Percentiles rank a stretch among this genome's conserved stretches.
phyloP scores from a whole-genome alignment of 2,888 invertebrate species.

The Steinernema scapterisci region DNA sequence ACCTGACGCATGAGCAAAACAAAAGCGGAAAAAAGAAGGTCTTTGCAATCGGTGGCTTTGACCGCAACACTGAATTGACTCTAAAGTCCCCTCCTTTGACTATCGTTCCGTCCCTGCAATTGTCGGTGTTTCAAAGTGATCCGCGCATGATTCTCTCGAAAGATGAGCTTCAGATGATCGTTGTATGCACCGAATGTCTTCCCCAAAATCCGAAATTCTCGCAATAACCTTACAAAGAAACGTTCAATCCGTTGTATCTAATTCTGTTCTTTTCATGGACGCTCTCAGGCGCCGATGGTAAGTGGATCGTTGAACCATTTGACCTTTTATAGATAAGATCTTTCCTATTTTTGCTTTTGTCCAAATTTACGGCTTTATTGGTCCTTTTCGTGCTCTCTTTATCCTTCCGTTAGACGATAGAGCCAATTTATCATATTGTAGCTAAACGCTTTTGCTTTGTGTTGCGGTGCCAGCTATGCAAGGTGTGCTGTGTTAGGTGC shows the following conservation, averaged over 20 bases:
- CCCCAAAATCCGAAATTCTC: not conserved
- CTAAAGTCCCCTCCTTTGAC: not conserved
- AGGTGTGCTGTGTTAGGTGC: conserved; percentile 23
- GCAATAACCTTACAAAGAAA: conserved; percentile 14
- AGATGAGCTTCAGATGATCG: not conserved
- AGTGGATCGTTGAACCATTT: conserved; percentile 37
- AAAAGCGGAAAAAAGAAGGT: not conserved
- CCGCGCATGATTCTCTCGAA: conserved; percentile 5
- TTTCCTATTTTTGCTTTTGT: conserved; percentile 29
- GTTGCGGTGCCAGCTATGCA: conserved; percentile 28
- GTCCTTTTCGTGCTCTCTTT: conserved; percentile 18
- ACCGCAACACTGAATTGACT: not conserved
- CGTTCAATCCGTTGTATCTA: conserved; percentile 3
- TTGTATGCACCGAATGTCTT: not conserved
- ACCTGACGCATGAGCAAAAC: not conserved
- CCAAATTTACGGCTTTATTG: conserved; percentile 29
- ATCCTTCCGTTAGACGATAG: conserved; percentile 14
- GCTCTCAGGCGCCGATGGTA: conserved; percentile 51
- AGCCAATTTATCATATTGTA: conserved; percentile 10
- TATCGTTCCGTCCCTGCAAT: conserved; percentile 16
- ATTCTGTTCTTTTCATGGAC: conserved; percentile 38
- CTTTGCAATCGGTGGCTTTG: not conserved
- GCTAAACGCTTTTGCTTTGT: conserved; percentile 30
- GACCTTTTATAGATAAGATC: conserved; percentile 35
- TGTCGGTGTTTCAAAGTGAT: conserved; percentile 13